Conservation (phyloP, 2,888 invertebrate species). For the Zaprionus obscuricornis region DNA sequence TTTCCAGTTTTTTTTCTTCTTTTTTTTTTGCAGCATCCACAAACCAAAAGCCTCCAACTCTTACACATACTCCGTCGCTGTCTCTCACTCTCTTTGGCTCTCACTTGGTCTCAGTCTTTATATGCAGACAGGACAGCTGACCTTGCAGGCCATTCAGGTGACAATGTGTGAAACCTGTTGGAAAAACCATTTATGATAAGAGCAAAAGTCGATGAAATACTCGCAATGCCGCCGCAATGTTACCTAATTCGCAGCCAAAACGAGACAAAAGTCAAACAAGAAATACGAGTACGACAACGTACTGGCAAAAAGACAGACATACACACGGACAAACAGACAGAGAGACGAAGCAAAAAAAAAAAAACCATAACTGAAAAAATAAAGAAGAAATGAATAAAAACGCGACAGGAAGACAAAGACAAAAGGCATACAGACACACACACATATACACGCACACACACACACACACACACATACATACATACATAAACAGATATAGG, state of each 20-base stretch:
- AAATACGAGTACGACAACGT: slow-evolving; percentile 53
- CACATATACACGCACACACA: slow-evolving; percentile 12
- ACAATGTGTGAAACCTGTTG: slow-evolving; percentile 54
- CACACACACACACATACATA: not conserved
- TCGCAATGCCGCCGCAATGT: slow-evolving; percentile 68
- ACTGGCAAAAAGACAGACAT: slow-evolving; percentile 5
- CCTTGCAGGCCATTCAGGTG: slow-evolving; percentile 45
- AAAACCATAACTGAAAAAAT: slow-evolving; percentile 6
- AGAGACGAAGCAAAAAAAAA: slow-evolving; percentile 17
- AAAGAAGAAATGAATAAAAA: slow-evolving; percentile 11
- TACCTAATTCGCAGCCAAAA: slow-evolving; percentile 64
- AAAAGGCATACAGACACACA: slow-evolving; percentile 18
- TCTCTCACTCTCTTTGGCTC: too few relatives aligned
- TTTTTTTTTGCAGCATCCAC: too few relatives aligned
- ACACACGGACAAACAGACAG: too few relatives aligned
- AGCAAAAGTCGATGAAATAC: slow-evolving; percentile 71
- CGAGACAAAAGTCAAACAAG: slow-evolving; percentile 54
- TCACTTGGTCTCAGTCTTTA: not conserved
- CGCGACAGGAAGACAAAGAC: slow-evolving; percentile 57
- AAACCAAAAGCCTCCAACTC: too few relatives aligned
- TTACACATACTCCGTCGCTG: too few relatives aligned
- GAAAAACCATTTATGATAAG: slow-evolving; percentile 61
- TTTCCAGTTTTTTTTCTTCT: slow-evolving; percentile 31
- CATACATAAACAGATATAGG: slow-evolving; percentile 16
- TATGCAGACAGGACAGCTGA: slow-evolving; percentile 46